phyloP scores from a whole-genome alignment of 2,113 vertebrate species.

The Upupa epops region DNA sequence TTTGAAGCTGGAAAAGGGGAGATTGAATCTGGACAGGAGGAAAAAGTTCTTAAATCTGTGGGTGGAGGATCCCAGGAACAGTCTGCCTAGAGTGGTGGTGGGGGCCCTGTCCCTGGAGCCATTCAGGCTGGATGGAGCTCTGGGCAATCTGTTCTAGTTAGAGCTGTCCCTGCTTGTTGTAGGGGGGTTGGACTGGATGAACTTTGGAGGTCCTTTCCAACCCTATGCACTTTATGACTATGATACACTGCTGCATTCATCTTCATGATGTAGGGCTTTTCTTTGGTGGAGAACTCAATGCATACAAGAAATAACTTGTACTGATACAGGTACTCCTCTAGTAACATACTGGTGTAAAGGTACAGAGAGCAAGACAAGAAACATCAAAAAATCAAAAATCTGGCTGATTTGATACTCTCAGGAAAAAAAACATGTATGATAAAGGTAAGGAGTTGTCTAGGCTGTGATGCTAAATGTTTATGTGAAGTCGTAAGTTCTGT shows the following conservation, averaged over 20 bases:
- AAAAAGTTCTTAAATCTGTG: too few relatives aligned
- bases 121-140: too few relatives aligned
- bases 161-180: too few relatives aligned
- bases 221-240: too few relatives aligned
- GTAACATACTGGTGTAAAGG: background rate
- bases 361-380: background rate
- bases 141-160: too few relatives aligned
- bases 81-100: too few relatives aligned
- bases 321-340: background rate
- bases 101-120: too few relatives aligned
- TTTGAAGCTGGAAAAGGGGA: too few relatives aligned
- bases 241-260: too few relatives aligned
- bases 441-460: background rate
- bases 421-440: background rate
- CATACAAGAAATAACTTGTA: background rate
- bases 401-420: background rate
- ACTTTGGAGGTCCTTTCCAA: background rate
- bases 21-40: too few relatives aligned
- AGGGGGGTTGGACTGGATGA: too few relatives aligned
- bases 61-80: too few relatives aligned
- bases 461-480: background rate
- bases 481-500: background rate
- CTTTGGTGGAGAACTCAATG: background rate
- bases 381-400: background rate
- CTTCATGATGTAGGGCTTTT: background rate